Evolutionary conservation across 1,140 invertebrate species (phyloP).

Genomic region (Euglossa dilemma): DNA sequence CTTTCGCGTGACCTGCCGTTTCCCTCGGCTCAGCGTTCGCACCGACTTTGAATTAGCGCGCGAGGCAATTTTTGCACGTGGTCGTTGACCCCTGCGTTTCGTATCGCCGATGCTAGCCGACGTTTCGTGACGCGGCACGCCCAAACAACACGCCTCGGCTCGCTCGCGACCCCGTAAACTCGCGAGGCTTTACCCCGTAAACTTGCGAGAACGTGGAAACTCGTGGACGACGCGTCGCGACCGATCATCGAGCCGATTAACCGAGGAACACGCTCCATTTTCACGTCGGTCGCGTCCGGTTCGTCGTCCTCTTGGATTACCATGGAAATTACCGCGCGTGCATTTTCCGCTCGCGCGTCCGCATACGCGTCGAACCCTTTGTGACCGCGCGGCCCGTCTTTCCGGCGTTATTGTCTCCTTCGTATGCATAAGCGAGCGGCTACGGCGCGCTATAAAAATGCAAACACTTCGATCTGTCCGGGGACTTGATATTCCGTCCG

Average conservation of each 20-base stretch:
- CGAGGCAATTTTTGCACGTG: slow-evolving; percentile 5
- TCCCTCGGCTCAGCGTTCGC: neutral
- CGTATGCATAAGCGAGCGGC: slow-evolving; percentile 10
- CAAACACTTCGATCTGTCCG: neutral
- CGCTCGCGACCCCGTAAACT: slow-evolving; percentile 8
- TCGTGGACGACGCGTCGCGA: no score
- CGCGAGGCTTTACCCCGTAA: neutral
- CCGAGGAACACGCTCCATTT: neutral
- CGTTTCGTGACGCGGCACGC: slow-evolving; percentile 52
- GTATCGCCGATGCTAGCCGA: neutral
- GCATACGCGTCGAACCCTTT: neutral
- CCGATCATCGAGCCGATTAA: no score
- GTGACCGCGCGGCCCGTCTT: slow-evolving; percentile 16
- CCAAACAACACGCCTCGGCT: slow-evolving; percentile 30
- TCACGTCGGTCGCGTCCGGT: neutral
- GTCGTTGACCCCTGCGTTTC: slow-evolving; percentile 21
- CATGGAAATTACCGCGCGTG: slow-evolving; percentile 33
- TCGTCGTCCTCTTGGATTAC: slow-evolving; percentile 35
- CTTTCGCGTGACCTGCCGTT: no score
- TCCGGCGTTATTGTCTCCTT: slow-evolving; percentile 34
- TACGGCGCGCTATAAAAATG: slow-evolving; percentile 15
- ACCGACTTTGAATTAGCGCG: neutral
- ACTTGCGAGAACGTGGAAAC: no score
- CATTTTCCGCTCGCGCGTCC: slow-evolving; percentile 13
- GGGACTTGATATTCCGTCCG: neutral